Percentiles rank a stretch among this genome's conserved stretches.
phyloP scores from a whole-genome alignment of 2,797 vertebrate genomes.

The Vireo griseus region DNA sequence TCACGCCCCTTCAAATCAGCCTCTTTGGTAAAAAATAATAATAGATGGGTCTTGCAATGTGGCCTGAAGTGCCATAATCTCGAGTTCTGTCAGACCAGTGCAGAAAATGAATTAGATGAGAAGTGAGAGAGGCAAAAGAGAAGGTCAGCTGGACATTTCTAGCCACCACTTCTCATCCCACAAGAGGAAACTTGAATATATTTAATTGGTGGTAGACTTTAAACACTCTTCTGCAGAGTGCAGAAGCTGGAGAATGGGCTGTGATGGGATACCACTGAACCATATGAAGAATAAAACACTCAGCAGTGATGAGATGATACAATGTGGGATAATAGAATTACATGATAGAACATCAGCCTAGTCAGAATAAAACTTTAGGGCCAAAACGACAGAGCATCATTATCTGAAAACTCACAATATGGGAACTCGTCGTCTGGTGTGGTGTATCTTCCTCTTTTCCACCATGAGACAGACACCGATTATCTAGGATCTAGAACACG shows the following conservation, averaged over 20 bases:
- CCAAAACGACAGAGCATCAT: neutral
- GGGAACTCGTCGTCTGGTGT: neutral
- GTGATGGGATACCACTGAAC: neutral
- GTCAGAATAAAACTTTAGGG: neutral
- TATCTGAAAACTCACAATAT: neutral
- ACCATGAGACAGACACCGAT: neutral
- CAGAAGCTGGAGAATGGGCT: neutral
- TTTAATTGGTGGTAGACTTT: neutral
- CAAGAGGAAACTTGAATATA: neutral
- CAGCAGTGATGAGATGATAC: neutral
- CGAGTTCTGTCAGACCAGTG: neutral
- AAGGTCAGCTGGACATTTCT: neutral
- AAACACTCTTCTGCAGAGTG: neutral
- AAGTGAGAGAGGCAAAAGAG: neutral
- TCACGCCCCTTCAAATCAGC: slow-evolving; percentile 36
- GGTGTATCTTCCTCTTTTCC: neutral
- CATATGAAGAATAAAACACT: neutral
- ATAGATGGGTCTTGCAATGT: neutral
- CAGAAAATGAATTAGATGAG: neutral
- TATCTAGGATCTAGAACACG: neutral
- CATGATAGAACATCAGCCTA: neutral
- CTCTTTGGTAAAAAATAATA: slow-evolving; percentile 8
- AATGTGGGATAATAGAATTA: neutral
- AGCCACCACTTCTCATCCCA: neutral
- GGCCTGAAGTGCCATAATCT: neutral